Percentiles rank a stretch among this genome's conserved stretches.
phyloP scores from a whole-genome alignment of 2,113 vertebrate genomes.

The Dipodomys spectabilis region DNA sequence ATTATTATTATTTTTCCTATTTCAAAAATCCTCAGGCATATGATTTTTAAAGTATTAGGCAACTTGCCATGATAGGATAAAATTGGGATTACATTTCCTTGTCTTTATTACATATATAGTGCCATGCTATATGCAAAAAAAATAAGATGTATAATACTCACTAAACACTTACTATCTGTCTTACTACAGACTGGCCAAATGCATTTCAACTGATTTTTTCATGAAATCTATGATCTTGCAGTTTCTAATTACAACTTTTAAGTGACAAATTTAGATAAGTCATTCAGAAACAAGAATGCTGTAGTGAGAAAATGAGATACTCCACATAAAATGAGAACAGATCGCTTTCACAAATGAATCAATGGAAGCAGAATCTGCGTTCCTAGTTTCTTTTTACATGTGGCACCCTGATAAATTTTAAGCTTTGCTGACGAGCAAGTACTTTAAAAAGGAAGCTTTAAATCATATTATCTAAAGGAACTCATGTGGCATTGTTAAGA shows the following conservation, averaged over 20 bases:
- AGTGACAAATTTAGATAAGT: conserved; percentile 37
- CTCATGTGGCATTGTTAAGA: conserved; percentile 70
- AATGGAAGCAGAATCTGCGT: neutral
- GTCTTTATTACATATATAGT: neutral
- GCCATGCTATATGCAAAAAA: conserved; percentile 26
- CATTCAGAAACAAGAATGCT: neutral
- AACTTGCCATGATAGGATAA: conserved; percentile 50
- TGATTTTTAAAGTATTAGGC: conserved; percentile 62
- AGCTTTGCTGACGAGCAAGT: conserved; percentile 53
- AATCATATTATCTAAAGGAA: conserved; percentile 75
- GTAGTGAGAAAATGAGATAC: neutral
- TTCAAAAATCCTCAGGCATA: conserved; percentile 55
- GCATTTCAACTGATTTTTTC: conserved; percentile 44
- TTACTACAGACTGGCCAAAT: neutral
- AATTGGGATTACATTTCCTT: conserved; percentile 69
- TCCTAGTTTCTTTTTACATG: conserved; percentile 59
- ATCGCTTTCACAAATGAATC: conserved; percentile 43
- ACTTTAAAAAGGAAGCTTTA: conserved; percentile 70
- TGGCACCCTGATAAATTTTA: conserved; percentile 67
- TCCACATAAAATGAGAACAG: conserved; percentile 59
- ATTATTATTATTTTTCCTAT: conserved; percentile 7
- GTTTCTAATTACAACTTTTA: conserved; percentile 16
- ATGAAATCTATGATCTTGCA: neutral
- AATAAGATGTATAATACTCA: conserved; percentile 41
- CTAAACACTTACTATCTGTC: neutral